Evolutionary conservation across 2,113 vertebrate genomes (phyloP), one percentile per base, ranked within the genome.

Genomic region (Lasiurus cinereus): DNA sequence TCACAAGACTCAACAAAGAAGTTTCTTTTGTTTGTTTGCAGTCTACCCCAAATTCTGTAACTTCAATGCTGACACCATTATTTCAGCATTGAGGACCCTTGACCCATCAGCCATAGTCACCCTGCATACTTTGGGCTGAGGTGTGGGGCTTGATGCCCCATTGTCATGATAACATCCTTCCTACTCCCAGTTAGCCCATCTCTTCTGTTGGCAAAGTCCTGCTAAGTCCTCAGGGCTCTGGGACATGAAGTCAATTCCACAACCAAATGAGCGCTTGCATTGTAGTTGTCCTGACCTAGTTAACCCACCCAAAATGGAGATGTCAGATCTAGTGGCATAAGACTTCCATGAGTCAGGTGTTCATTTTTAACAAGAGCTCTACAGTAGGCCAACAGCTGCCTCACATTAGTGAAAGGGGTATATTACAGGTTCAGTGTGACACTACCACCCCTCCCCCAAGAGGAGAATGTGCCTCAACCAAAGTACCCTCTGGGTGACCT

Each of bases 281-380:
- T 46, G 46, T 46, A 46, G 46, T 46, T 46, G 46, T 46, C 10
- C 10, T 46, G 46, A 8, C 46, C 46, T 46, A 46, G 46, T 46
- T 46, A 46, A 46, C 46, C 46, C 46, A 46, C 46, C 46, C 46
- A 46, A 46, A 46, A 46, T 46, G 46, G 46, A 46, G 46, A 46
- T 46, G 46, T 46, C 46, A 46, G 46, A 8, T 46, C 46, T 46
- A 46, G 46, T 46, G 8, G 10, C 46, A 46, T 10, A 46, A 46
- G 46, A 8, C 46, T 46, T 46, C 46, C 46, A 46, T 46, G 46
- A 10, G 46, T 46, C n/a, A 91, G 22, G 19, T 56, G 13, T 66
- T 89, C 29, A 86, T 77, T 82, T 96, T 91, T 77, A 82, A 54
- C 39, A 92, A 73, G 73, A 88, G 31, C 12, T 39, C 62, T 77